Percentiles rank a stretch among this genome's conserved stretches.
Evolutionary conservation across 2,797 vertebrate species (phyloP).

Genomic region (Cottoperca gobio): DNA sequence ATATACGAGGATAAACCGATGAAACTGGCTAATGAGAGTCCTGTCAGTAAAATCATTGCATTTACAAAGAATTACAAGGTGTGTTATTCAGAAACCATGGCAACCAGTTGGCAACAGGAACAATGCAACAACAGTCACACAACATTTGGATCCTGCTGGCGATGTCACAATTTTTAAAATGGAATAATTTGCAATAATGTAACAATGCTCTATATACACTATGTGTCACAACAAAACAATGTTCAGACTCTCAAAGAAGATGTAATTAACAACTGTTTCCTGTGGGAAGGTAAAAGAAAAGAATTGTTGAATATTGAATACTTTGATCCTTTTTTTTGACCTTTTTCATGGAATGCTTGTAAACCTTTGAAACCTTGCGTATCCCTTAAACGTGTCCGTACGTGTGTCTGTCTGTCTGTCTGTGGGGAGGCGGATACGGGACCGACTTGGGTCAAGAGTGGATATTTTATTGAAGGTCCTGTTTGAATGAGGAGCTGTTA

Average conservation of each 20-base stretch:
- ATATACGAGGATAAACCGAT: not conserved
- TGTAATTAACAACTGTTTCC: not conserved
- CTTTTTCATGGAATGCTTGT: no score
- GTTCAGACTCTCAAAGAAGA: not conserved
- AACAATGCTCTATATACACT: no score
- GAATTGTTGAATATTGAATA: no score
- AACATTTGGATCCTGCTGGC: no score
- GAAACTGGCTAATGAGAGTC: not conserved
- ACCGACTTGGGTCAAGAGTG: not conserved
- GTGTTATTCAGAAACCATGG: not conserved
- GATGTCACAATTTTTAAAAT: not conserved
- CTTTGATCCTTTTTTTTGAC: no score
- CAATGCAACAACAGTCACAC: not conserved
- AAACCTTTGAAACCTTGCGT: not conserved
- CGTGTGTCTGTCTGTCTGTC: not conserved
- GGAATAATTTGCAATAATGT: no score
- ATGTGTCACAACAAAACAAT: not conserved
- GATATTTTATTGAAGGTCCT: not conserved
- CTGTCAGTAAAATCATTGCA: no score
- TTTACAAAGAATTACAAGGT: not conserved
- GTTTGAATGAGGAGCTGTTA: not conserved
- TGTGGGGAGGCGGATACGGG: not conserved
- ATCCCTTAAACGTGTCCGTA: not conserved
- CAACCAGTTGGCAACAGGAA: slow-evolving; percentile 1
- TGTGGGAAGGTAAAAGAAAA: no score